Base-by-base conservation (phyloP, 2,888 invertebrate genomes). In the Clistopyga incitator region DNA sequence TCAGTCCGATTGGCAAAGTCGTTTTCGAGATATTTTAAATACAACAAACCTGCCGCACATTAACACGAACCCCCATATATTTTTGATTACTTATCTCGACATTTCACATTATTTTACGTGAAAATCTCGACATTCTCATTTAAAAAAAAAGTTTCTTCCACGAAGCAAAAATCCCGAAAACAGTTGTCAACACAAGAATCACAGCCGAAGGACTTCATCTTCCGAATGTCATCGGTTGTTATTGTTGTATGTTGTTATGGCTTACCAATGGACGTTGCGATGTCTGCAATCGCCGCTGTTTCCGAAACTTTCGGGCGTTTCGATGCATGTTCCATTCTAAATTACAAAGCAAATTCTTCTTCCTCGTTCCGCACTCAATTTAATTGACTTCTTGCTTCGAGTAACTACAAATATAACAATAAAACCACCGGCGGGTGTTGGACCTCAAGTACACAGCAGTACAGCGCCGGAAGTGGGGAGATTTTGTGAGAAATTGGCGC, bases 191-290 rank as follows among this genome's bases (percentile, higher is more conserved):
- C 3, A 47, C 13, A 50, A 15, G 6, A 10, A 38, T n/a, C 13
- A 52, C 47, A 50, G 54, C 67, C 47, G 18, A 42, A 45, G 6
- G 29, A 34, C 59, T n/a, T 15, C 8, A n/a, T 61, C 38, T 29
- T 61, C 8, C 8, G 20, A 54, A 29, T 2, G 4, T 45, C 38
- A 25, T 15, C 29, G 15, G 11, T 1, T 15, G 0, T 8, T 20
- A 25, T 52, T n/a, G n/a, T n/a, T n/a, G n/a, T n/a, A n/a, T n/a
- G n/a, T n/a, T n/a, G n/a, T n/a, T 25, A 56, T 45, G 64, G 84
- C 89, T 85, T 85, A 90, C 91, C 85, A 56, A 91, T 74, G 42
- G 87, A 88, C 6, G 80, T 29, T 11, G 89, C 84, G 52, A 90
- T 89, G 18, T 90, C 90, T n/a, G 29, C n/a, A 13, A 91, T 29